Evolutionary conservation across 2,888 invertebrate species (phyloP), one percentile per base, ranked within the genome.

Genomic region (Sphaerophoria rueppellii): DNA sequence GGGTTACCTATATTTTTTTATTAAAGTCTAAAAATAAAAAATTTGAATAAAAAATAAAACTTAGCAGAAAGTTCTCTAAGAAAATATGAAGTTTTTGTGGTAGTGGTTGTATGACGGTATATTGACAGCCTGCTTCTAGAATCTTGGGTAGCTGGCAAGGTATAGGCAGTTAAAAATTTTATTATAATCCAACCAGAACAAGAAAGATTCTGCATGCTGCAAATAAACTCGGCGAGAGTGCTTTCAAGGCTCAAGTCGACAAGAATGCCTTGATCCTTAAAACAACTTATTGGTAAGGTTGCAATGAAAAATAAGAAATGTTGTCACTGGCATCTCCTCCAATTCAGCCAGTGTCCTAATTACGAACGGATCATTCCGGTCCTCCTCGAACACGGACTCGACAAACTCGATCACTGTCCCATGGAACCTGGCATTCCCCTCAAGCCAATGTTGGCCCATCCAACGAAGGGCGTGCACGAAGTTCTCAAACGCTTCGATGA

Each of bases 361-460:
- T 99, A 98, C 92, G 96, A 97, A 88, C 93, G 94, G 88, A 94
- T 99, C 12, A 93, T 99, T 72, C 95, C 96, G 0, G 95, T 95
- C 9, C 91, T 99, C 57, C 91, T 99, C 79, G 91, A 94, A 88
- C 94, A 96, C 88, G 98, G 98, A 0, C 93, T 97, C 6, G 91
- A 93, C 7, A 94, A 94, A 46, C 93, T 96, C 0, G 92, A 94
- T 46, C 94, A 95, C 89, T 99, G 99, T 91, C 95, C 95, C 89
- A 94, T 99, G 75, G 95, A 96, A 32, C 98, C 98, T 11, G 98
- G 98, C 65, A 94, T 98, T 87, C 99, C 99, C 11, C 93, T 99
- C 87, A 98, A 98, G 91, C 99, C 99, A 0, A 99, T 99, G 99
- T 93, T 99, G 89, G 99, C 99, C 0, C 99, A 99, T 67, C 99